Evolutionary conservation across 2,113 vertebrate genomes (phyloP), one percentile per base, ranked within the genome.

Genomic region (Cynopterus brachyotis): DNA sequence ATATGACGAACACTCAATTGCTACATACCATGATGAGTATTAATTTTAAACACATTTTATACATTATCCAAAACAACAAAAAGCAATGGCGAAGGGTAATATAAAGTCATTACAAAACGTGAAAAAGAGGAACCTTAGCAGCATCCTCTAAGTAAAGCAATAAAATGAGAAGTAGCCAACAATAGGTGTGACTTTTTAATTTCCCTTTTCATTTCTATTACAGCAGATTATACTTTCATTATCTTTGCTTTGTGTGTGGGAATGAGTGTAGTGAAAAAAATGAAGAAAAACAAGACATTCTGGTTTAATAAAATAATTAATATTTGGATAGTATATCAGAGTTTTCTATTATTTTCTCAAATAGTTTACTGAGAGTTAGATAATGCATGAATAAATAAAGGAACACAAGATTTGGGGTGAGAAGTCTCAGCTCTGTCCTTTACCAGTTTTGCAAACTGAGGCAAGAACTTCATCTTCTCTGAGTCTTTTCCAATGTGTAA

Each of bases 311-410:
- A 67, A 85, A 45, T 67, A 30, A 85, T 26, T n/a, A 40, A 55
- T 5, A 47, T 81, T 66, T 76, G n/a, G 9, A n/a, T 42, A 30
- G 37, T 32, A n/a, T 50, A 37, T n/a, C 16, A 66, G 8, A 28
- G 37, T 35, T 89, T 42, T 85, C 35, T 62, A 35, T n/a, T 66
- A 93, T 92, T 81, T 96, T 40, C 59, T 70, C 59, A 70, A 92
- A 67, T 47, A 67, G 94, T 76, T 57, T 69, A 72, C 24, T 62
- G 15, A 87, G 67, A 67, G 13, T 19, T 79, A 72, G 55, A 40
- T 50, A 45, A 86, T 3, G 1, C 15, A 32, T 8, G 30, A 59
- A 16, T 42, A 3, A 80, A 55, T 24, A 53, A 20, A 76, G 32
- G 16, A 76, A 87, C 3, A 35, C 35, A 45, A 62, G 53, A 17